These are phyloP conservation scores for Cryptosula pallasiana DNA, from an alignment of 2,888 invertebrate genomes.

Conservation along the genomic window DNA sequence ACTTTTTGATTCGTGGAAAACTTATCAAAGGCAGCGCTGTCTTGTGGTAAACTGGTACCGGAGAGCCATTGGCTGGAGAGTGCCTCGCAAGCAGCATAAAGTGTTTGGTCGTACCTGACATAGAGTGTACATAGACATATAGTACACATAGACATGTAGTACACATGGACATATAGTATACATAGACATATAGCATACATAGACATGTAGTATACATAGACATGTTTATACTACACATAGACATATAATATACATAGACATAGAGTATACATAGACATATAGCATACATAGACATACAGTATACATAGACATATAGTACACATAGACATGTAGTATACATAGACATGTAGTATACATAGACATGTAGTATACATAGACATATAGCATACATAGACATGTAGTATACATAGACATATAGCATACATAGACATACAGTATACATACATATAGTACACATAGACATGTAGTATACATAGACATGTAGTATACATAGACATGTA, in stretches of 20 bases:
- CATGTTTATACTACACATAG: background rate
- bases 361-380: background rate
- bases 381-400: background rate
- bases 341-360: background rate
- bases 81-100: conserved; percentile 61
- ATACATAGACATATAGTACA: conserved; percentile 58
- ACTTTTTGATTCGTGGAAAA: background rate
- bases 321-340: background rate
- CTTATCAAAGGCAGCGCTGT: background rate
- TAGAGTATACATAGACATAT: background rate
- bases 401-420: background rate
- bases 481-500: background rate
- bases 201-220: background rate
- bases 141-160: background rate
- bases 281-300: background rate
- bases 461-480: background rate
- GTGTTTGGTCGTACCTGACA: conserved; percentile 66
- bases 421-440: background rate
- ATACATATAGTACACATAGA: background rate
- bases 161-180: background rate
- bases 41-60: conserved; percentile 33
- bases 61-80: conserved; percentile 61
- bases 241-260: background rate
- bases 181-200: background rate
- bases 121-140: background rate